Evolutionary conservation across 2,888 invertebrate species (phyloP).

Genomic region (Drosophila colorata): DNA sequence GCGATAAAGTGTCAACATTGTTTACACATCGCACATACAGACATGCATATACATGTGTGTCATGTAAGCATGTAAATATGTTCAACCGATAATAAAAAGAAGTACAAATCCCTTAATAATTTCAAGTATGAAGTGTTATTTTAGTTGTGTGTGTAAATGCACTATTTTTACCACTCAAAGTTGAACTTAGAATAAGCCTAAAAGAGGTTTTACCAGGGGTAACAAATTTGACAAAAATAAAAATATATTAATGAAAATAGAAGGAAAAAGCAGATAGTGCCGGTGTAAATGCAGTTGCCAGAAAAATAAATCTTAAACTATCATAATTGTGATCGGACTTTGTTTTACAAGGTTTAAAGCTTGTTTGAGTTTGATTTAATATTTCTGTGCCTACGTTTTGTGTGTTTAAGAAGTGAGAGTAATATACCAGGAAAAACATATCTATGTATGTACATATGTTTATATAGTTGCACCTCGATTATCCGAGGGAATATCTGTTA

Average conservation of each 20-base stretch:
- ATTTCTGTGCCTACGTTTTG: neutral
- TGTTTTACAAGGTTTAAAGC: neutral
- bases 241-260: neutral
- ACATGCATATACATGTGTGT: slow-evolving; percentile 7
- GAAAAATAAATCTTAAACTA: too few relatives aligned
- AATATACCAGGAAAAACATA: too few relatives aligned
- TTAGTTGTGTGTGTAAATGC: too few relatives aligned
- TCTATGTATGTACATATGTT: too few relatives aligned
- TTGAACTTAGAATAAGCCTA: neutral
- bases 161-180: neutral
- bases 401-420: neutral
- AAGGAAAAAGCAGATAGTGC: neutral
- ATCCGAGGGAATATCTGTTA: too few relatives aligned
- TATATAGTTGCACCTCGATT: too few relatives aligned
- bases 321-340: neutral
- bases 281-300: too few relatives aligned
- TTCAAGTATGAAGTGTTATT: neutral
- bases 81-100: slow-evolving; percentile 3
- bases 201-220: neutral
- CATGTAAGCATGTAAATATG: slow-evolving; percentile 10
- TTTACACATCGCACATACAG: slow-evolving; percentile 4
- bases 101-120: neutral
- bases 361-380: neutral
- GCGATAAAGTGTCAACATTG: slow-evolving; percentile 13
- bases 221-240: neutral